These are phyloP conservation scores for Sphaerophoria rueppellii DNA, from an alignment of 2,888 invertebrate species.

Conservation along the genomic window DNA sequence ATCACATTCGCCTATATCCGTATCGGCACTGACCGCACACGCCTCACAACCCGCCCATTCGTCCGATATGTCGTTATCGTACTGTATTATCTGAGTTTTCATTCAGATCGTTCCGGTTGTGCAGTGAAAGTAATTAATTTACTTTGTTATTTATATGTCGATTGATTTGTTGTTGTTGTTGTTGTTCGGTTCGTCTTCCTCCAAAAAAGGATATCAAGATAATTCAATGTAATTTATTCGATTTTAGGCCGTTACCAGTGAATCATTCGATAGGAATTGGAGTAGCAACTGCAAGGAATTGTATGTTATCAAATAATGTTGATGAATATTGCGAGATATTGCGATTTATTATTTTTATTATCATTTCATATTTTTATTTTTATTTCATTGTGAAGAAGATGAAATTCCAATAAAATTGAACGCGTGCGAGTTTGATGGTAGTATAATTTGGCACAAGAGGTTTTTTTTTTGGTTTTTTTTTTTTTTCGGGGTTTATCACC, in stretches of 20 bases:
- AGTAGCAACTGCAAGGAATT: slow-evolving; percentile 6
- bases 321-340: neutral
- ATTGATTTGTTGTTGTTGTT: slow-evolving; percentile 20
- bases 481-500: too few relatives aligned
- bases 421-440: slow-evolving; percentile 19
- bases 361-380: slow-evolving; percentile 2
- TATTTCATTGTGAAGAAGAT: neutral
- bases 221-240: slow-evolving; percentile 54
- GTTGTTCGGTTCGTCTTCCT: neutral
- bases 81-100: neutral
- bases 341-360: neutral
- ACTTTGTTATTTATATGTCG: slow-evolving; percentile 37
- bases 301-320: neutral
- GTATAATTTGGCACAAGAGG: neutral
- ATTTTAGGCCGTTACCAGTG: slow-evolving; percentile 31
- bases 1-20: slow-evolving; percentile 13
- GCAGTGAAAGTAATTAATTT: slow-evolving; percentile 53
- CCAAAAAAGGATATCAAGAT: slow-evolving; percentile 41
- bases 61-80: neutral
- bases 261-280: slow-evolving; percentile 1
- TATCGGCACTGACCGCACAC: neutral
- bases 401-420: neutral
- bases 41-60: neutral
- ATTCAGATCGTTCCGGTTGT: neutral
- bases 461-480: neutral